A percentile compares a stretch with the other conserved stretches of the same genome.
Evolutionary conservation across 2,888 invertebrate genomes (phyloP).

Genomic region (Diaphora mendica): DNA sequence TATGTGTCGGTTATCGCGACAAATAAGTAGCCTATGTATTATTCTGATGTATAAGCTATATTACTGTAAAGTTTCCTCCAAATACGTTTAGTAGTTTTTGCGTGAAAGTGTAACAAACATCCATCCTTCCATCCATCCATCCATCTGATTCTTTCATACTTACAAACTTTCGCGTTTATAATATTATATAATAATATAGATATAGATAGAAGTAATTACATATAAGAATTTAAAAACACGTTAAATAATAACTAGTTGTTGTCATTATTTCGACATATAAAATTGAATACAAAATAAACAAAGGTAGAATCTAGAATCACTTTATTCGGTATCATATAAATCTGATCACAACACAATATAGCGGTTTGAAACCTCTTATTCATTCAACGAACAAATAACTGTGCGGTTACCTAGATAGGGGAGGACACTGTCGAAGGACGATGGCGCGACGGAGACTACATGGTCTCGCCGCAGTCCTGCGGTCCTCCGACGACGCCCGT

Average conservation of each 20-base stretch:
- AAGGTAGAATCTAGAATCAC: background rate
- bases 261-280: background rate
- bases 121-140: no score
- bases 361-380: constrained; percentile 3
- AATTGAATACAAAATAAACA: background rate
- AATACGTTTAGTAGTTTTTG: no score
- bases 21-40: no score
- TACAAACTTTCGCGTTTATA: no score
- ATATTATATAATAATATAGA: no score
- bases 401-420: background rate
- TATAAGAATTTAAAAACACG: no score
- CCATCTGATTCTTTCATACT: no score
- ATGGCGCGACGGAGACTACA: background rate
- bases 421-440: background rate
- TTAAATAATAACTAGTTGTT: background rate
- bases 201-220: no score
- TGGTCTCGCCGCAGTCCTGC: constrained; percentile 12
- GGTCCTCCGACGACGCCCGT: constrained; percentile 12
- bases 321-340: background rate
- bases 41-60: no score
- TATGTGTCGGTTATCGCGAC: no score
- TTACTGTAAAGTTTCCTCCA: no score
- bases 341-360: background rate
- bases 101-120: no score
- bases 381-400: constrained; percentile 11